Conservation (phyloP, 1,140 invertebrate species). For the Bombus impatiens region DNA sequence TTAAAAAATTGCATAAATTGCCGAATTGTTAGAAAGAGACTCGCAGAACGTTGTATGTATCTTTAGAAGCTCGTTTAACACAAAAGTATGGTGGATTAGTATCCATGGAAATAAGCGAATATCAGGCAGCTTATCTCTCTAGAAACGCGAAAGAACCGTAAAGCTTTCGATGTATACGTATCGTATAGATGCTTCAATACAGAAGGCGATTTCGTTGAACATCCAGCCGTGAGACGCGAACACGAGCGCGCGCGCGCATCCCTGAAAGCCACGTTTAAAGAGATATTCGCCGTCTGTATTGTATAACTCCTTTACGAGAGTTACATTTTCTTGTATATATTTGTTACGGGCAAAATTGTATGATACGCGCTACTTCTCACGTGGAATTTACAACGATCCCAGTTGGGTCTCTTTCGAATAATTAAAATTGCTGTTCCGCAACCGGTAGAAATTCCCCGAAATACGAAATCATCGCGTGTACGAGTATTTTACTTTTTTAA, state of each 20-base stretch:
- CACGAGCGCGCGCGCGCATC: background rate
- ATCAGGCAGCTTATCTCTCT: background rate
- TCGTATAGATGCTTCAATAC: background rate
- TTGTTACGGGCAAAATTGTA: constrained; percentile 55
- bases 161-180: constrained; percentile 6
- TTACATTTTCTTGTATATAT: constrained; percentile 44
- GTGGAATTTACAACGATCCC: constrained; percentile 51
- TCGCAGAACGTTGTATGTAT: background rate
- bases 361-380: constrained; percentile 35
- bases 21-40: no score
- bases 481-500: background rate
- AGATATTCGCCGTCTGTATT: constrained; percentile 48
- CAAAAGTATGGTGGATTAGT: background rate
- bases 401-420: constrained; percentile 6
- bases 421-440: constrained; percentile 22
- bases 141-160: background rate
- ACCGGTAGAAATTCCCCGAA: background rate
- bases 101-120: background rate
- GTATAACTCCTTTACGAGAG: constrained; percentile 48
- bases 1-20: no score
- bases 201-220: constrained; percentile 8
- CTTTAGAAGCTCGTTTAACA: background rate
- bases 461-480: background rate
- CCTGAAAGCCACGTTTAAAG: constrained; percentile 61
- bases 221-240: background rate